Evolutionary conservation across 2,797 vertebrate genomes (phyloP), one percentile per base, ranked within the genome.

Genomic region (Danio jaintianensis): DNA sequence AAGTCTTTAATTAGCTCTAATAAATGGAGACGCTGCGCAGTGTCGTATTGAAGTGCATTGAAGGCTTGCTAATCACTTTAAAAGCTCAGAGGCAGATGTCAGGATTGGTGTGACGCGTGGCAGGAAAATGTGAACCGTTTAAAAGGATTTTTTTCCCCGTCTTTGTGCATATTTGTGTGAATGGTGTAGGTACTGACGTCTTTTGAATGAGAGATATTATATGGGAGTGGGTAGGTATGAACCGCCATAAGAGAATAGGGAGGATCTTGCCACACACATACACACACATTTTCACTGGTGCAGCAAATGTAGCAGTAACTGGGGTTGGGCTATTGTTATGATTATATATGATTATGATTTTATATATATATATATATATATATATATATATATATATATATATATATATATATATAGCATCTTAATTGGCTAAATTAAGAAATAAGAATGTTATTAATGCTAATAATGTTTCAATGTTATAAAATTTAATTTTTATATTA

Each of bases 51-150:
- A 86, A 87, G 82, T 83, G 75, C 80, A 59, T 62, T 84, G 83
- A 83, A 85, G 80, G 75, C 76, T 82, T 72, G 47, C 83, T 89
- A 89, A 88, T 88, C 86, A 76, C 80, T 36, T 78, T 88, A 77
- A 85, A 87, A 87, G 85, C 80, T 45, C 48, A 36, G 70, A 77
- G 70, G 83, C 82, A 58, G 86, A 87, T 89, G 79, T 77, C 58
- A 83, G 79, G 42, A 80, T 45, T 74, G 56, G 59, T 53, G 15
- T 86, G 84, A 86, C 72, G 85, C 63, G 69, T 77, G 78, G 62
- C 22, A 38, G 56, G 53, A 64, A 71, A 81, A 78, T 73, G 64
- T 70, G 63, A 69, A 70, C 40, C 52, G 16, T 76, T 63, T 78
- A 83, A 71, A 85, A 74, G 64, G 75, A 55, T 75, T 74, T 81